A percentile compares a stretch with the other conserved stretches of the same genome.
These are phyloP conservation scores for Catalaphyllia jardinei DNA, from an alignment of 64 coral and sea anemone species.

Conservation along the genomic window DNA sequence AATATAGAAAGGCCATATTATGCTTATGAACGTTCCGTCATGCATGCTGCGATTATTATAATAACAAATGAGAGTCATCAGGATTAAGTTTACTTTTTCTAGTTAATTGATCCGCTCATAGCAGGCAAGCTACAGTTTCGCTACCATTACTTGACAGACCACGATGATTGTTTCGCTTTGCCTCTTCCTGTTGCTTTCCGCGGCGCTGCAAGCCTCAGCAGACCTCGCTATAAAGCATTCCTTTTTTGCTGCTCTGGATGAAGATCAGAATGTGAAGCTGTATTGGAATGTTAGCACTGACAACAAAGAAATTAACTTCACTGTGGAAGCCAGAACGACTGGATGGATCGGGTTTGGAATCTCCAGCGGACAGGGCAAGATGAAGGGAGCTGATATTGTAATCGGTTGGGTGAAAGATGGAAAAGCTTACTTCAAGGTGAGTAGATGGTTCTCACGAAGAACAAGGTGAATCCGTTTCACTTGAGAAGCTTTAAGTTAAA, in stretches of 20 bases:
- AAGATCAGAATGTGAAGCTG: constrained; percentile 5
- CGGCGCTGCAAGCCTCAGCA: background rate
- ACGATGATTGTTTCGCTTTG: background rate
- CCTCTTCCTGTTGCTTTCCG: background rate
- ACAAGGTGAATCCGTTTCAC: no score
- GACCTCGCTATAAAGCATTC: constrained; percentile 13
- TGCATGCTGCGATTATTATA: no score
- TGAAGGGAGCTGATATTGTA: constrained; percentile 50
- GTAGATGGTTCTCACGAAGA: background rate
- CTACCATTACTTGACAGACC: background rate
- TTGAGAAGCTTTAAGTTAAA: no score
- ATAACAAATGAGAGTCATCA: no score
- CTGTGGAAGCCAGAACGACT: constrained; percentile 52
- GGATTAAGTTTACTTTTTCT: no score
- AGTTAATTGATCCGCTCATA: background rate
- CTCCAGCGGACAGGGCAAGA: constrained; percentile 36
- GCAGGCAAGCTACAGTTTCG: no score
- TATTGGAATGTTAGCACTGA: constrained; percentile 41
- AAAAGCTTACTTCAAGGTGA: constrained; percentile 24
- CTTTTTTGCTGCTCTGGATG: constrained; percentile 29
- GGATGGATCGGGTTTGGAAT: constrained; percentile 63
- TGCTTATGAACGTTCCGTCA: no score
- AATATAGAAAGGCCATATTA: no score
- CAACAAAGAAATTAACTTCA: constrained; percentile 11
- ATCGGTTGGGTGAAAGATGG: constrained; percentile 52